Percentiles rank a stretch among this genome's conserved stretches.
phyloP scores from a whole-genome alignment of 2,113 vertebrate genomes.

The Sylvilagus bachmani region DNA sequence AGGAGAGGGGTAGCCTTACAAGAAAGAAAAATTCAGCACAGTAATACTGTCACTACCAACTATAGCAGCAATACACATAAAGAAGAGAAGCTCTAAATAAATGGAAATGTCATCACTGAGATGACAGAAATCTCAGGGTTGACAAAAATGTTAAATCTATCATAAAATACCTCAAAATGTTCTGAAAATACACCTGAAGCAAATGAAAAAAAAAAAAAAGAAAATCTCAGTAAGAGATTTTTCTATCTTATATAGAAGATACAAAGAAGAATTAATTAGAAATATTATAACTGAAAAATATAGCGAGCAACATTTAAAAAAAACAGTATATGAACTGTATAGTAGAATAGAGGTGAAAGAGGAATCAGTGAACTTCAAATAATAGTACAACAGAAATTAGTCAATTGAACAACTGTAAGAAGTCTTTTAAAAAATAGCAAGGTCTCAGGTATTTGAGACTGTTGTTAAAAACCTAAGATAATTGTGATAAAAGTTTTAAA shows the following conservation, averaged over 20 bases:
- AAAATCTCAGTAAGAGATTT: not conserved
- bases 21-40: not conserved
- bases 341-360: not conserved
- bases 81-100: not conserved
- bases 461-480: not conserved
- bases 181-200: not conserved
- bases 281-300: not conserved
- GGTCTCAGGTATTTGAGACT: not conserved
- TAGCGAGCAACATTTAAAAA: not conserved
- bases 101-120: not conserved
- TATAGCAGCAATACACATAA: not conserved
- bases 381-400: not conserved
- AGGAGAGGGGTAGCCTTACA: not conserved
- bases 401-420: too few relatives aligned
- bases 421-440: not conserved
- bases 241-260: not conserved
- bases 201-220: not conserved
- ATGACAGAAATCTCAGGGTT: not conserved
- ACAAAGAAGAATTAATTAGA: not conserved
- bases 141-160: not conserved
- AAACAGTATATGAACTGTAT: not conserved
- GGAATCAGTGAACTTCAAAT: not conserved
- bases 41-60: too few relatives aligned
- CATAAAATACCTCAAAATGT: not conserved
- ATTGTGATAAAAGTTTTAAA: not conserved